Base-by-base conservation (phyloP, 2,888 invertebrate genomes). In the Aelia acuminata region DNA sequence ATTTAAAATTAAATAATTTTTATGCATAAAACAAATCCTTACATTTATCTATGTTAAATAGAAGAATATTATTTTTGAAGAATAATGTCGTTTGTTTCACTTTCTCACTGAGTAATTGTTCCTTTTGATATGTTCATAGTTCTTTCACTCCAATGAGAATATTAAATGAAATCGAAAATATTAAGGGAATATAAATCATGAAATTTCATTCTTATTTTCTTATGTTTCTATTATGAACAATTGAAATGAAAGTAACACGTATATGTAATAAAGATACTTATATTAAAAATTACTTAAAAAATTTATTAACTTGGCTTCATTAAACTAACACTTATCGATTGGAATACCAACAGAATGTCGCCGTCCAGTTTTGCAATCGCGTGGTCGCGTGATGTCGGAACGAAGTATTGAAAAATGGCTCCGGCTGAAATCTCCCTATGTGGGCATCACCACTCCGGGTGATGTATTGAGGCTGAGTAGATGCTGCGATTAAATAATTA, bases 351-450 rank as follows among this genome's bases (percentile, higher is more conserved):
- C 31, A 70, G 63, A 35, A 35, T 70, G 31, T 70, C 63, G 31
- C 63, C 63, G 31, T 70, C 63, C 63, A 18, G 35, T 80, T n/a
- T 43, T 43, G 80, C 80, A 80, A 80, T 47, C n/a, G 80, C 43
- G 80, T 43, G 80, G 39, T 80, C 47, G 80, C 80, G 80, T 80
- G 80, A 43, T 47, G 80, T n/a, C 43, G 1, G 43, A 43, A 80
- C 43, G n/a, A 43, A n/a, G 80, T 43, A n/a, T n/a, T 80, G 43
- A 80, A 43, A 47, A n/a, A 80, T 80, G 80, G 43, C 43, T 22
- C 22, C n/a, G 80, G 43, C 43, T 47, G n/a, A 80, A 80, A 80
- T 80, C 80, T 80, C 80, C 80, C 80, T 47, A 80, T 80, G 80
- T 39, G 80, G 80, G 80, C 43, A 80, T 80, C 80, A 80, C 80